Conservation (phyloP, 1,140 invertebrate genomes). For the Maniola jurtina region DNA sequence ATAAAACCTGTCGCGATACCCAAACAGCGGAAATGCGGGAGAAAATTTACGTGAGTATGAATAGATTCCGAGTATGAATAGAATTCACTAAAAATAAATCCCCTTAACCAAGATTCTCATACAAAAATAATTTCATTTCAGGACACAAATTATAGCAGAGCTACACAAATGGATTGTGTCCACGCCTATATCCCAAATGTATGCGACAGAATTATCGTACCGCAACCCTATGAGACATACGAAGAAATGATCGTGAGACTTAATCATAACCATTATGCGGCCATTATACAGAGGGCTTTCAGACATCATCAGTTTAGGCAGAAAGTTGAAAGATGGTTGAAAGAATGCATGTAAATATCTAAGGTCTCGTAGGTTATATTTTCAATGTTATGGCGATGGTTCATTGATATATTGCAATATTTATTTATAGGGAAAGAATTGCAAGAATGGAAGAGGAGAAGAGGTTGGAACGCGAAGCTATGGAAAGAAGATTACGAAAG, state of each 20-base stretch:
- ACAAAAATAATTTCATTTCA: slow-evolving; percentile 36
- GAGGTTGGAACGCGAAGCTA: slow-evolving; percentile 66
- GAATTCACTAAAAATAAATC: too few relatives aligned
- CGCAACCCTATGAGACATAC: slow-evolving; percentile 79
- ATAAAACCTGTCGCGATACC: slow-evolving; percentile 78
- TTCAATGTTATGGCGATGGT: neutral
- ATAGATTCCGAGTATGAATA: slow-evolving; percentile 4
- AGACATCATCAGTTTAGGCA: slow-evolving; percentile 73
- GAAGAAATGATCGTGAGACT: slow-evolving; percentile 75
- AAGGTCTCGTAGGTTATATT: neutral
- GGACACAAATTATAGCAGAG: slow-evolving; percentile 74
- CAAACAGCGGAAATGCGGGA: slow-evolving; percentile 80
- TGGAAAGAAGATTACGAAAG: slow-evolving; percentile 72
- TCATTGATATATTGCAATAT: neutral
- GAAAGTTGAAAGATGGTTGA: slow-evolving; percentile 71
- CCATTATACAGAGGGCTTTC: slow-evolving; percentile 81
- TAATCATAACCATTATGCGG: slow-evolving; percentile 77
- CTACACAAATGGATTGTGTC: slow-evolving; percentile 78
- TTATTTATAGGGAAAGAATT: slow-evolving; percentile 74
- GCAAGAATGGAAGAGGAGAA: slow-evolving; percentile 73
- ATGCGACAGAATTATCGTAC: slow-evolving; percentile 78
- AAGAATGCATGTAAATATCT: slow-evolving; percentile 61
- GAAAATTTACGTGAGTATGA: slow-evolving; percentile 42
- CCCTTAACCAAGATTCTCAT: too few relatives aligned
- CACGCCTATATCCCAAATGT: slow-evolving; percentile 80